Percentiles rank a stretch among this genome's conserved stretches.
Evolutionary conservation across 2,888 invertebrate species (phyloP).

Genomic region (Lymantria monacha): DNA sequence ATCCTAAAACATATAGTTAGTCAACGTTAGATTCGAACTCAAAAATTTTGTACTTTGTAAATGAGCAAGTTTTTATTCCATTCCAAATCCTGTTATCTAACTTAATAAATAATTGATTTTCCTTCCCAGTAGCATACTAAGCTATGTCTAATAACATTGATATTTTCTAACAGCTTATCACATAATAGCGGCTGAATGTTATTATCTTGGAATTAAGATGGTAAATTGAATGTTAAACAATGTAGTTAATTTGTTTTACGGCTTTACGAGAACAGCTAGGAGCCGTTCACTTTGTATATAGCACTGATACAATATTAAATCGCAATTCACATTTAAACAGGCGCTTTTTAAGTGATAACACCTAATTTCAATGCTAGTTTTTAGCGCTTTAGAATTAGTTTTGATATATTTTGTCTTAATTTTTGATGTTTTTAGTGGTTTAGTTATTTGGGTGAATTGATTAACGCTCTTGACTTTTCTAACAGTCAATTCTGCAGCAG

Average conservation of each 20-base stretch:
- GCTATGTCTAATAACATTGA: not conserved
- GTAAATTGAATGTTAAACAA: slow-evolving; percentile 37
- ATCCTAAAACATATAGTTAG: no score
- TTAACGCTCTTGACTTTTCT: no score
- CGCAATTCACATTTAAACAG: slow-evolving; percentile 32
- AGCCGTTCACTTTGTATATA: slow-evolving; percentile 35
- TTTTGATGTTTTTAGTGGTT: no score
- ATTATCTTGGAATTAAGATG: slow-evolving; percentile 20
- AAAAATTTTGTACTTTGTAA: no score
- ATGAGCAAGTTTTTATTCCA: no score
- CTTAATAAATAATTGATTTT: not conserved
- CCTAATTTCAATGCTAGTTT: slow-evolving; percentile 6
- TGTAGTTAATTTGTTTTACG: slow-evolving; percentile 34
- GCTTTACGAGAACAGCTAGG: slow-evolving; percentile 28
- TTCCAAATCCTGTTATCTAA: not conserved
- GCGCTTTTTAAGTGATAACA: slow-evolving; percentile 17
- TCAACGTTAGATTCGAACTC: no score
- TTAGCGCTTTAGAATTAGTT: not conserved
- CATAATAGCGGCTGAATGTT: slow-evolving; percentile 14
- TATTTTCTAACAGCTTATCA: slow-evolving; percentile 2
- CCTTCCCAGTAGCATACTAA: not conserved
- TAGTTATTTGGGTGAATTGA: no score
- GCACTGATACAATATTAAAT: slow-evolving; percentile 34
- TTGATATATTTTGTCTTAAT: not conserved
- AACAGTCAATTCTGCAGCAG: no score